phyloP scores from a whole-genome alignment of 2,797 vertebrate genomes.

The Falco peregrinus region DNA sequence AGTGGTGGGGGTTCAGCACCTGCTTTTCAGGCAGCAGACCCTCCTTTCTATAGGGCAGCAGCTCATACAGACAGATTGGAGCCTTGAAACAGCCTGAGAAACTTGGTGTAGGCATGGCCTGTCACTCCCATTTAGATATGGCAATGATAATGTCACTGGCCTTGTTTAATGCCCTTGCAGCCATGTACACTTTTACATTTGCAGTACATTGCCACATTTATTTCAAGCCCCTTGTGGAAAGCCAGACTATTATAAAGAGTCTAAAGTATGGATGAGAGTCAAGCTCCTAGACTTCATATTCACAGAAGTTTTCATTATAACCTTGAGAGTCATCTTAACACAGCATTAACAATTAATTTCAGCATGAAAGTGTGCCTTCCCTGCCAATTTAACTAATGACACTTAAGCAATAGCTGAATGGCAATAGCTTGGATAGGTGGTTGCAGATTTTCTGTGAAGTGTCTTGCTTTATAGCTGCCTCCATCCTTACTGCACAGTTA shows the following conservation, averaged over 20 bases:
- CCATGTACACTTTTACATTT: background rate
- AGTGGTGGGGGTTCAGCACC: background rate
- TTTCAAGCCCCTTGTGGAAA: background rate
- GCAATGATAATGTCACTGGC: background rate
- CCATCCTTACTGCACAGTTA: background rate
- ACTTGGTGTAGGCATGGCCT: background rate
- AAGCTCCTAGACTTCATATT: background rate
- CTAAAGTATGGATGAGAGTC: background rate
- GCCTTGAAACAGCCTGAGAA: background rate
- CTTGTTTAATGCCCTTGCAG: constrained; percentile 13
- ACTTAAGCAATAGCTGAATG: background rate
- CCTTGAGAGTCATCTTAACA: constrained; percentile 23
- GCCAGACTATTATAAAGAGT: background rate
- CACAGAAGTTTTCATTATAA: background rate
- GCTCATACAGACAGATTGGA: background rate
- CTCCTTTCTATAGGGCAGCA: background rate
- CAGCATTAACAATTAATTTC: constrained; percentile 42
- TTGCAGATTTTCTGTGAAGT: background rate
- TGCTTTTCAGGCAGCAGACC: background rate
- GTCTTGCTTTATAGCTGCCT: background rate
- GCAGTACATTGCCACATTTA: background rate
- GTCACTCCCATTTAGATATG: background rate
- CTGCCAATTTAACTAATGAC: background rate
- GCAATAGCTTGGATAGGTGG: background rate
- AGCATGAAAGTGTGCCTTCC: constrained; percentile 13